Evolutionary conservation across 2,113 vertebrate genomes (phyloP).

Genomic region (Oreocharis arfaki): DNA sequence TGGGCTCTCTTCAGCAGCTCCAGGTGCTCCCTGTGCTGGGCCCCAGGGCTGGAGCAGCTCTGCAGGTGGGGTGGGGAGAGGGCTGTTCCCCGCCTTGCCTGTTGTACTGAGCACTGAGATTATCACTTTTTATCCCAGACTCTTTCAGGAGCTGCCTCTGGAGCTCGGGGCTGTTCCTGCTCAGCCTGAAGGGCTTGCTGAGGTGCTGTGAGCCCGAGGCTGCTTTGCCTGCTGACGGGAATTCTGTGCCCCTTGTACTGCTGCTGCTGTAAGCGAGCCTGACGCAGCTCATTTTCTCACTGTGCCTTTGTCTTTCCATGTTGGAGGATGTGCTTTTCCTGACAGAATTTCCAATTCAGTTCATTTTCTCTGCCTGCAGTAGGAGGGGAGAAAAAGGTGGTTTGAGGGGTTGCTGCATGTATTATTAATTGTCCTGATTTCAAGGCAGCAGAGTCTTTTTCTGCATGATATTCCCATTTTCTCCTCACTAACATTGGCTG

Average conservation of each 20-base stretch:
- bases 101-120: not conserved
- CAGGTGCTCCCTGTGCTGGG: not conserved
- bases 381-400: not conserved
- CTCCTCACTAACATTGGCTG: not conserved
- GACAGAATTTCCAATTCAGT: slow-evolving; percentile 27
- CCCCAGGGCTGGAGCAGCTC: not conserved
- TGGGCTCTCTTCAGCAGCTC: not conserved
- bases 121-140: not conserved
- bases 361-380: not conserved
- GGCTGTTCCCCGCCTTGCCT: not conserved
- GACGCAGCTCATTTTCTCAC: not conserved
- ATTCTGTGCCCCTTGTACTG: not conserved
- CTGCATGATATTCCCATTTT: not conserved
- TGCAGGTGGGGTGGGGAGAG: not conserved
- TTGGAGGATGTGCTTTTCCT: slow-evolving; percentile 20
- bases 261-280: not conserved
- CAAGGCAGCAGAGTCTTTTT: not conserved
- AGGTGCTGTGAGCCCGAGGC: not conserved
- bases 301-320: slow-evolving; percentile 32
- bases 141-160: not conserved
- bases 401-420: slow-evolving; percentile 17
- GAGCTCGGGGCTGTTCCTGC: not conserved
- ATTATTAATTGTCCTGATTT: slow-evolving; percentile 35
- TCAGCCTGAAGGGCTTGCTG: not conserved
- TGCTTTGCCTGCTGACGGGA: not conserved